Evolutionary conservation across 2,113 vertebrate genomes (phyloP), one percentile per base, ranked within the genome.

Genomic region (Nothoprocta pentlandii): DNA sequence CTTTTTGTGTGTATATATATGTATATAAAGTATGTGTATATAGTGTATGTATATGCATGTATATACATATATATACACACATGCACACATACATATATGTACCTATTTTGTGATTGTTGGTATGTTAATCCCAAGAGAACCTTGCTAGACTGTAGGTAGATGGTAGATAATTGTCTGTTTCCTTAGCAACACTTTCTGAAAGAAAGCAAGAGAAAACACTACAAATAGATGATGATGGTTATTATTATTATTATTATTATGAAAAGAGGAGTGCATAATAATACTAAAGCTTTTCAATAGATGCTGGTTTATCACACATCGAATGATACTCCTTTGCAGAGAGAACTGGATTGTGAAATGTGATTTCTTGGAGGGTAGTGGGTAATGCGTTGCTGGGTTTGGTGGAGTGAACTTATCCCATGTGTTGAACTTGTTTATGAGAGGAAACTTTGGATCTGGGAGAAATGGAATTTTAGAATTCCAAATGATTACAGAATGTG

Each of bases 121-220:
- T 71, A 28, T 75, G 0, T 85, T 89, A 56, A 92, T 91, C 67
- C 81, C 69, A 63, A 89, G 73, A 71, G 87, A 94, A 32, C 84
- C 44, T 85, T 85, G 70, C 74, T 80, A 83, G 78, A 74, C 81
- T 80, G 51, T 59, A 92, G 75, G 75, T 87, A 49, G 36, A 49
- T 32, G 42, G 71, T 74, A 77, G 79, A 17, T 91, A 79, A 78
- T 59, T 51, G 46, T 79, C 59, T 80, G 92, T 96, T 96, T 89
- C 93, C 94, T 87, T 95, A 94, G 95, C 93, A 95, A 92, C 89
- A 51, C 79, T 92, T 89, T 89, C 83, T 89, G 81, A 74, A 85
- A 82, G 87, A 64, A 95, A 87, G 58, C 70, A 87, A 69, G 89
- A 74, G 70, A 79, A 80, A 85, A 79, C 42, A 49, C 54, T 73